A percentile compares a stretch with the other conserved stretches of the same genome.
Evolutionary conservation across 1,140 invertebrate species (phyloP).

Genomic region (Heliconius melpomene): DNA sequence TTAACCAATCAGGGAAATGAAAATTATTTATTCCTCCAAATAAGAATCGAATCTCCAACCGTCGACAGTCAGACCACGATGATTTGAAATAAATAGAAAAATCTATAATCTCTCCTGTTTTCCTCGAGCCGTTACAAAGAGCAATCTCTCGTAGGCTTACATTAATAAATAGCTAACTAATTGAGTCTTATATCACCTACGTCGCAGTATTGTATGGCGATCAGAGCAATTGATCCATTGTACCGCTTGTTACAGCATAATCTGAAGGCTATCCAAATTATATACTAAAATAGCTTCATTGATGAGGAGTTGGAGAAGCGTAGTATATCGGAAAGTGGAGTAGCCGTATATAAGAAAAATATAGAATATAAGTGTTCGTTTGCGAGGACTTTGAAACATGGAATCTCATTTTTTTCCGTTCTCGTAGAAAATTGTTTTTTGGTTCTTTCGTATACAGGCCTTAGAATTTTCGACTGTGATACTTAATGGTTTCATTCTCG

Average conservation of each 20-base stretch:
- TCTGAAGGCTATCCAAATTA: slow-evolving; percentile 16
- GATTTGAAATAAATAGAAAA: too few relatives aligned
- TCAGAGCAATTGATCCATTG: slow-evolving; percentile 20
- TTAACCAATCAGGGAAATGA: too few relatives aligned
- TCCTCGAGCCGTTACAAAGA: too few relatives aligned
- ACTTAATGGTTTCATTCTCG: too few relatives aligned
- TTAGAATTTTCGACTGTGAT: too few relatives aligned
- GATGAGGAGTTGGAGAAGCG: background rate
- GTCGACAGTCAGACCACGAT: too few relatives aligned
- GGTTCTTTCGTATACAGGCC: background rate
- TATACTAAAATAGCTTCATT: background rate
- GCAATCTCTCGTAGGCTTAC: background rate
- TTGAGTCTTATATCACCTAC: slow-evolving; percentile 13
- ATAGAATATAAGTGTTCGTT: background rate
- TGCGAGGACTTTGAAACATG: too few relatives aligned
- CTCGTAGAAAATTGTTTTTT: background rate
- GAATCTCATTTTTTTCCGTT: too few relatives aligned
- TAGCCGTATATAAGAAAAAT: background rate
- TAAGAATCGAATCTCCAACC: too few relatives aligned
- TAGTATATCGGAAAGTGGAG: background rate
- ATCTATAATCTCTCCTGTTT: too few relatives aligned
- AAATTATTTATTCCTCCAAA: too few relatives aligned
- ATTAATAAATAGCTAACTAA: background rate
- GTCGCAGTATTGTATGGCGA: slow-evolving; percentile 17
- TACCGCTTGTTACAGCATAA: slow-evolving; percentile 24